These are phyloP conservation scores for Pyralis farinalis DNA, from an alignment of 2,888 invertebrate genomes.

Conservation along the genomic window DNA sequence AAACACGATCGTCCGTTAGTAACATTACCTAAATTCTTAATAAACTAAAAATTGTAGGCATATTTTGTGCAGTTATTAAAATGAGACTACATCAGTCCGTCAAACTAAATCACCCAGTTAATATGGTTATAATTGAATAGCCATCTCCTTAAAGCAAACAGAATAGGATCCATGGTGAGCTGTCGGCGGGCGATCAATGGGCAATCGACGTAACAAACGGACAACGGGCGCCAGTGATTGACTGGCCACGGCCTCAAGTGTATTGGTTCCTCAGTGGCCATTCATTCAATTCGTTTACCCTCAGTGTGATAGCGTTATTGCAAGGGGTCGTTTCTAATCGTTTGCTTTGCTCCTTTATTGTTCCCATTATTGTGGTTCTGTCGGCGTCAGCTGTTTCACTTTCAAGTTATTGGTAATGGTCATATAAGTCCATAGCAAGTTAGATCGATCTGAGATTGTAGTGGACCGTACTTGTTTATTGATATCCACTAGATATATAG, in stretches of 20 bases:
- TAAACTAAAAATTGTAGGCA: too few species aligned
- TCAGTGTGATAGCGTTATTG: conserved; percentile 30
- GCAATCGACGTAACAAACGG: conserved; percentile 37
- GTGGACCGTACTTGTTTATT: too few species aligned
- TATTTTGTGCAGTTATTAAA: too few species aligned
- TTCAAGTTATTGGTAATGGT: not conserved
- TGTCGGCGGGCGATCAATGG: conserved; percentile 22
- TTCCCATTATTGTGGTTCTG: not conserved
- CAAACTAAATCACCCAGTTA: too few species aligned
- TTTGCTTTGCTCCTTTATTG: conserved; percentile 14
- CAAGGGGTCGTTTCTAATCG: conserved; percentile 27
- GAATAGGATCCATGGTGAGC: conserved; percentile 7
- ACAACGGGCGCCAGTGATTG: conserved; percentile 30
- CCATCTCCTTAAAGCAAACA: conserved; percentile 3
- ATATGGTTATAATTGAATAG: conserved; percentile 8
- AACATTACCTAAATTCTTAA: too few species aligned
- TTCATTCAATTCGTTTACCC: conserved; percentile 35
- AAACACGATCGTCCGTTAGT: too few species aligned
- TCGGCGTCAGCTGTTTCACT: not conserved
- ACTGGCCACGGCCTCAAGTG: conserved; percentile 29
- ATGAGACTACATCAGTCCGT: too few species aligned
- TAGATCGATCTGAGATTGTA: too few species aligned
- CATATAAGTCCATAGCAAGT: too few species aligned
- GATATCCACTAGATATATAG: too few species aligned
- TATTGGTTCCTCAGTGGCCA: conserved; percentile 37